Conservation (phyloP, 2,113 vertebrate species). For the Castor canadensis region DNA sequence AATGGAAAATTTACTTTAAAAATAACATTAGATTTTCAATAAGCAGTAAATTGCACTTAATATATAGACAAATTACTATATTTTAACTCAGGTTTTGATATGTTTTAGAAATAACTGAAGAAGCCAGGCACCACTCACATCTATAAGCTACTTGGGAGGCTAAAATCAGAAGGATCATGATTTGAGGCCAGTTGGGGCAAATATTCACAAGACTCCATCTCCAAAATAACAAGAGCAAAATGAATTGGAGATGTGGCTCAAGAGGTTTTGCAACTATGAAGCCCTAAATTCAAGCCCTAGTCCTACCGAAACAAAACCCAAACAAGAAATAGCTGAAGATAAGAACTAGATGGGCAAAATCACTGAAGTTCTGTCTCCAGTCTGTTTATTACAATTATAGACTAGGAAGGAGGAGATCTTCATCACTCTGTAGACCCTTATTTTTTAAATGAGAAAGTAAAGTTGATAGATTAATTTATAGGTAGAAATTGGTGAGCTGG, state of each 20-base stretch:
- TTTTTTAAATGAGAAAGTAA: background rate
- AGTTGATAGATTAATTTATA: background rate
- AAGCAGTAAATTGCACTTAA: background rate
- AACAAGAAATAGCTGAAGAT: background rate
- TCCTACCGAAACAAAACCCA: too few relatives aligned
- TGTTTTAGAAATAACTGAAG: background rate
- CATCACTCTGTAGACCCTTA: background rate
- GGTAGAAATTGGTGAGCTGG: background rate
- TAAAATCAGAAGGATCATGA: too few relatives aligned
- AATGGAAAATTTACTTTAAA: background rate
- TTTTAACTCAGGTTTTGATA: conserved; percentile 32
- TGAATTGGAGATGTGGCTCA: too few relatives aligned
- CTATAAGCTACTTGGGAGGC: too few relatives aligned
- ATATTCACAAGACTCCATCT: too few relatives aligned
- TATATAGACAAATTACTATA: background rate
- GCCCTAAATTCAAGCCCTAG: too few relatives aligned
- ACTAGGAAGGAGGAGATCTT: background rate
- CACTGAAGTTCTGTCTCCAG: conserved; percentile 43
- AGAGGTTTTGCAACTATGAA: too few relatives aligned
- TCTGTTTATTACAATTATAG: background rate
- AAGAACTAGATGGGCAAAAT: too few relatives aligned
- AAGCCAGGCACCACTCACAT: too few relatives aligned
- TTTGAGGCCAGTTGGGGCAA: too few relatives aligned
- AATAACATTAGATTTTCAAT: conserved; percentile 10
- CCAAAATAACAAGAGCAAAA: too few relatives aligned